Evolutionary conservation across 2,797 vertebrate genomes (phyloP).

Genomic region (Onychomys leucogaster): DNA sequence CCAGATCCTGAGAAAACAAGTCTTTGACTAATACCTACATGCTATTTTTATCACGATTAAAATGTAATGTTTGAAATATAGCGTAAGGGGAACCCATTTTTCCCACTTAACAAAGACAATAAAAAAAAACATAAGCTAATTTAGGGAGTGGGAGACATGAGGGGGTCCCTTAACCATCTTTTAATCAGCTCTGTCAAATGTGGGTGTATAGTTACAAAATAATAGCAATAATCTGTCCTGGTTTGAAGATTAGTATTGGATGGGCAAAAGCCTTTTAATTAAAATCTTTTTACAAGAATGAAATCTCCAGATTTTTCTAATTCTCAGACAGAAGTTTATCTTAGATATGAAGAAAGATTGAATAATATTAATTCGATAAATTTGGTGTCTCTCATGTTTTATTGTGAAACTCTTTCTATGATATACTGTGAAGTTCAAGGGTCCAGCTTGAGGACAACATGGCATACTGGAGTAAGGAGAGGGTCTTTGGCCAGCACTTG

Average conservation of each 20-base stretch:
- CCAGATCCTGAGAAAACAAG: conserved; percentile 79
- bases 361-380: conserved; percentile 48
- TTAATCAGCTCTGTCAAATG: background rate
- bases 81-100: conserved; percentile 69
- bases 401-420: conserved; percentile 7
- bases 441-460: background rate
- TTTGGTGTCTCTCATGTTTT: conserved; percentile 4
- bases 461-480: background rate
- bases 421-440: background rate
- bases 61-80: conserved; percentile 72
- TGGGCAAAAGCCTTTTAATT: background rate
- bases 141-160: background rate
- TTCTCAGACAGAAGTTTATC: background rate
- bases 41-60: conserved; percentile 79
- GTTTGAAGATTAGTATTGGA: conserved; percentile 21
- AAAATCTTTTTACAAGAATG: background rate
- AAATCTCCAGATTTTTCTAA: conserved; percentile 11
- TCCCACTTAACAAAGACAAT: conserved; percentile 66
- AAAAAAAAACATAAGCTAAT: conserved; percentile 52
- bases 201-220: conserved; percentile 9
- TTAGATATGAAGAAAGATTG: conserved; percentile 32
- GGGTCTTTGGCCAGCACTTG: background rate
- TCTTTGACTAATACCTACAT: conserved; percentile 81
- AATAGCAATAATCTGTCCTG: background rate
- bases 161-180: background rate